These are phyloP conservation scores for Listrodromus nycthemerus DNA, from an alignment of 2,888 invertebrate genomes.

Conservation along the genomic window DNA sequence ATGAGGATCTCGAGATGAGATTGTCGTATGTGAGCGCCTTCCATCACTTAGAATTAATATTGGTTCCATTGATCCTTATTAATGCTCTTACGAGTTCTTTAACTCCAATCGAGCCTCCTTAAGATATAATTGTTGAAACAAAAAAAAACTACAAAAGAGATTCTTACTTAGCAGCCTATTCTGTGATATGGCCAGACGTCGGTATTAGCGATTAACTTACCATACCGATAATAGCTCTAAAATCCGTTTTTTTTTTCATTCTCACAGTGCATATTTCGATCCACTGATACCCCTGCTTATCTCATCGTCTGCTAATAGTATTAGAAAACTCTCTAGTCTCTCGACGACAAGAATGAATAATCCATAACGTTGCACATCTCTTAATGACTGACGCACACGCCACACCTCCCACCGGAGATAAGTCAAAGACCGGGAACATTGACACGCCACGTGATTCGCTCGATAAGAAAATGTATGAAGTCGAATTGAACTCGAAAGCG, in stretches of 20 bases:
- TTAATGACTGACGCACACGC: not conserved
- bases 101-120: not conserved
- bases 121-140: not conserved
- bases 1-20: not conserved
- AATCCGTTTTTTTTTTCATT: not conserved
- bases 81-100: not conserved
- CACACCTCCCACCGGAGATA: constrained; percentile 2
- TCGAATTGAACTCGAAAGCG: not conserved
- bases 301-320: constrained; percentile 16
- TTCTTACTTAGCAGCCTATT: not conserved
- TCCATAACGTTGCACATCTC: not conserved
- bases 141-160: not conserved
- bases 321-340: constrained; percentile 11
- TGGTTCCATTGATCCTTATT: not conserved
- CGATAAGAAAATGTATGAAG: not conserved
- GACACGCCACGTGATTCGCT: not conserved
- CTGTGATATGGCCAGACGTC: not conserved
- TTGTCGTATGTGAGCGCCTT: not conserved
- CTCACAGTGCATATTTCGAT: constrained; percentile 5
- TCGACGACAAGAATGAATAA: not conserved
- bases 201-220: constrained; percentile 1
- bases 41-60: not conserved
- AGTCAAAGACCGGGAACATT: not conserved
- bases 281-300: constrained; percentile 9
- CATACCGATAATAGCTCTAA: not conserved